These are phyloP conservation scores for Amphiura filiformis DNA, from an alignment of 35 echinoderm and acorn worm species.

Conservation along the genomic window DNA sequence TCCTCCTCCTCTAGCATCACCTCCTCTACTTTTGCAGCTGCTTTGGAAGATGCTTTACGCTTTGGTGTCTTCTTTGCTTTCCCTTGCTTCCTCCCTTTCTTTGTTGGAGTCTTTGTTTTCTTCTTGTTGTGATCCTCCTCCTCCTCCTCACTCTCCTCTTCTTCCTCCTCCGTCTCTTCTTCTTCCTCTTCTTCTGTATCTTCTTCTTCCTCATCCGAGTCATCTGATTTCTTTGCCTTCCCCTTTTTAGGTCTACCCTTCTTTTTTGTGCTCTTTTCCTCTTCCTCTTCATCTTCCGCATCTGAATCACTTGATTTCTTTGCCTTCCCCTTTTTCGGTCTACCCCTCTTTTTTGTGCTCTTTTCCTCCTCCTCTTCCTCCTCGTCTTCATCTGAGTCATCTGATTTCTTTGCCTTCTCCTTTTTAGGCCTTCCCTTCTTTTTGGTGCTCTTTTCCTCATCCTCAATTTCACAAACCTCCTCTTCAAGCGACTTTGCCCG, in stretches of 20 bases:
- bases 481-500: not conserved
- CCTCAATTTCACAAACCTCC: not conserved
- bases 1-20: not conserved
- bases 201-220: conserved; percentile 17
- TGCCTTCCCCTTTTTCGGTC: too few species aligned
- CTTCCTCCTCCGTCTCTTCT: conserved; percentile 13
- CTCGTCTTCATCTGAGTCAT: too few species aligned
- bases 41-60: not conserved
- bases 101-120: not conserved
- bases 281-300: conserved; percentile 5
- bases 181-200: conserved; percentile 1
- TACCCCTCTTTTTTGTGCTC: too few species aligned
- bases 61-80: conserved; percentile 31
- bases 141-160: not conserved
- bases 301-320: conserved; percentile 50
- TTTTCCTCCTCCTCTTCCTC: conserved; percentile 10
- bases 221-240: too few species aligned
- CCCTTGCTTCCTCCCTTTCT: too few species aligned
- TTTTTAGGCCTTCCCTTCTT: too few species aligned
- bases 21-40: too few species aligned
- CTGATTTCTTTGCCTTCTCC: too few species aligned
- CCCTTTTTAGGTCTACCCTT: too few species aligned
- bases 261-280: too few species aligned
- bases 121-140: conserved; percentile 27
- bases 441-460: not conserved